These are phyloP conservation scores for Andrena dorsata DNA, from an alignment of 2,888 invertebrate species.

Conservation along the genomic window DNA sequence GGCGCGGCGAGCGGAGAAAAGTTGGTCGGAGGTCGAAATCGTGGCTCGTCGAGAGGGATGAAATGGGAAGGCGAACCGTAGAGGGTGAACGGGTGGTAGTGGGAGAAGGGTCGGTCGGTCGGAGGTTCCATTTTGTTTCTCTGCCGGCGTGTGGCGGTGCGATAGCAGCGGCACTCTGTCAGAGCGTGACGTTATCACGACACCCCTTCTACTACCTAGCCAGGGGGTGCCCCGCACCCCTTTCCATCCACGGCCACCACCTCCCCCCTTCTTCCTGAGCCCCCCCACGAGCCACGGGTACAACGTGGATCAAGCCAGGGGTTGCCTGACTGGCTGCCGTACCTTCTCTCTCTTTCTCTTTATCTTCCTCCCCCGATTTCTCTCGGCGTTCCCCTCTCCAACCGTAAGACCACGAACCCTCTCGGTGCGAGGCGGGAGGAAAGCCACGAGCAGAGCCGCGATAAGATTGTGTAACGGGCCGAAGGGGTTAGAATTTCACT, in stretches of 20 bases:
- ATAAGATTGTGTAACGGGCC: conserved; percentile 81
- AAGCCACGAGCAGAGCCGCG: conserved; percentile 67
- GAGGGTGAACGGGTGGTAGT: conserved; percentile 47
- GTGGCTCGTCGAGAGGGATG: conserved; percentile 59
- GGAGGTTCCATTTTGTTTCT: conserved; percentile 86
- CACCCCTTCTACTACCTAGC: conserved; percentile 83
- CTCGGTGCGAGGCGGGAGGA: conserved; percentile 45
- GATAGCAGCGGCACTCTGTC: conserved; percentile 87
- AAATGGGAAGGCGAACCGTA: conserved; percentile 58
- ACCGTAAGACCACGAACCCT: conserved; percentile 32
- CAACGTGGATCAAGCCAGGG: conserved; percentile 81
- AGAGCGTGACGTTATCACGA: conserved; percentile 86
- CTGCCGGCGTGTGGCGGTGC: conserved; percentile 86
- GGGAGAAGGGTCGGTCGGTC: conserved; percentile 77
- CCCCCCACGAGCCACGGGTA: conserved; percentile 74
- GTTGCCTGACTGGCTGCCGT: conserved; percentile 78
- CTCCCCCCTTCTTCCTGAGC: conserved; percentile 66
- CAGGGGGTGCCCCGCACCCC: conserved; percentile 75
- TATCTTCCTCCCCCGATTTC: conserved; percentile 54
- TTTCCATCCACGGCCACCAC: conserved; percentile 61
- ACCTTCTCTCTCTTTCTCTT: conserved; percentile 61
- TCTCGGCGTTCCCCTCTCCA: conserved; percentile 41
- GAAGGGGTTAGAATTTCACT: conserved; percentile 81
- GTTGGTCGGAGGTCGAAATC: conserved; percentile 67
- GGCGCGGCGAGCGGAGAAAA: conserved; percentile 40